phyloP scores from a whole-genome alignment of 2,113 vertebrate species.

The Odobenus rosmarus region DNA sequence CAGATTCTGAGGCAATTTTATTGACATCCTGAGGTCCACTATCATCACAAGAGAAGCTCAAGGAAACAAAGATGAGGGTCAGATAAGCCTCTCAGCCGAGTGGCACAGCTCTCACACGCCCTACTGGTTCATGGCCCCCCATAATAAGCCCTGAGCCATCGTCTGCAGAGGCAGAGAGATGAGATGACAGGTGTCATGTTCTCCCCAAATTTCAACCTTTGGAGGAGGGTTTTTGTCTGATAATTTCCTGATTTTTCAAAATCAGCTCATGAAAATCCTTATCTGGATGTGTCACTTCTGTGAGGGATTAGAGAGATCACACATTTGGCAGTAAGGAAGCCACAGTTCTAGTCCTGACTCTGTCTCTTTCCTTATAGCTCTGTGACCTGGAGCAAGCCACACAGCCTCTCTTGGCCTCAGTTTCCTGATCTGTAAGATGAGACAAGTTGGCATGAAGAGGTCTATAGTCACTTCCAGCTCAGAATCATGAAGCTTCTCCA shows the following conservation, averaged over 20 bases:
- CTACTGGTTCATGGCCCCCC: neutral
- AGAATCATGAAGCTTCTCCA: neutral
- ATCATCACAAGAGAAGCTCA: neutral
- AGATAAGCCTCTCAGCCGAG: neutral
- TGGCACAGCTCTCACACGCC: neutral
- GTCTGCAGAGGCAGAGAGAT: neutral
- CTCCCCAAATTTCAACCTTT: neutral
- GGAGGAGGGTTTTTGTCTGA: neutral
- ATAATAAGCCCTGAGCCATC: neutral
- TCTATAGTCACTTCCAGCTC: neutral
- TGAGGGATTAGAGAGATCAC: neutral
- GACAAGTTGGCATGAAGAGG: neutral
- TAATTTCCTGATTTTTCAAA: neutral
- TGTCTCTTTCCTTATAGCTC: neutral
- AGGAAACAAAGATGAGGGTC: neutral
- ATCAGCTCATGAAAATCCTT: neutral
- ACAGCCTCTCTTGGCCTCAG: neutral
- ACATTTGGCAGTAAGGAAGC: neutral
- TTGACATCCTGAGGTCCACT: neutral
- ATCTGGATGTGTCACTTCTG: neutral
- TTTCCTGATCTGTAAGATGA: neutral
- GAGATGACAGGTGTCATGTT: neutral
- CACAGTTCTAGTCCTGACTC: neutral
- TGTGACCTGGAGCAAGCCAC: neutral
- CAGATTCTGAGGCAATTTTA: neutral